Percentiles rank a stretch among this genome's conserved stretches.
Evolutionary conservation across 1,140 invertebrate species (phyloP).

Genomic region (Delia radicum): DNA sequence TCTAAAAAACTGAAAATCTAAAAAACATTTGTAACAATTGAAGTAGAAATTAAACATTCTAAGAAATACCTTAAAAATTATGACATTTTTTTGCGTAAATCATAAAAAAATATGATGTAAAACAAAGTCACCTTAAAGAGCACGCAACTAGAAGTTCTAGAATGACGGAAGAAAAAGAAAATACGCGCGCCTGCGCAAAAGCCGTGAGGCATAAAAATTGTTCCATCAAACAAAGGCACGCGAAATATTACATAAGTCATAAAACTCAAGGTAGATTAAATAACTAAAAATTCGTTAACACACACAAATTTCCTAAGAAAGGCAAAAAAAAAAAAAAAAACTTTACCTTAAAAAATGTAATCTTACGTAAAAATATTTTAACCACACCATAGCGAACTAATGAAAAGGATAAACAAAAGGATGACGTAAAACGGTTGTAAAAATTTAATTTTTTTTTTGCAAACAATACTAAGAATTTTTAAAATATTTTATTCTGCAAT

Average conservation of each 20-base stretch:
- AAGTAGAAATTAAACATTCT: background rate
- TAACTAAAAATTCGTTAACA: background rate
- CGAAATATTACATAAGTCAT: background rate
- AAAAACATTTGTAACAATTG: slow-evolving; percentile 18
- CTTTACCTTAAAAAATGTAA: background rate
- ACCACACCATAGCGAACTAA: slow-evolving; percentile 11
- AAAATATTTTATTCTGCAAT: background rate
- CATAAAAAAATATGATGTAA: slow-evolving; percentile 23
- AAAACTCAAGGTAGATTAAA: background rate
- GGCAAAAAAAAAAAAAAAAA: background rate
- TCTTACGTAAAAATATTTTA: background rate
- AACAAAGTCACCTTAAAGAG: slow-evolving; percentile 44
- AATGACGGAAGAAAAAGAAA: background rate
- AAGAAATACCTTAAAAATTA: background rate
- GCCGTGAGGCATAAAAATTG: background rate
- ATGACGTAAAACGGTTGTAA: slow-evolving; percentile 19
- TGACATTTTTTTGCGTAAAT: background rate
- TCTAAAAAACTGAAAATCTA: slow-evolving; percentile 27
- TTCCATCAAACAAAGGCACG: background rate
- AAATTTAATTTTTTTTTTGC: background rate
- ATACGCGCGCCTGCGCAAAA: slow-evolving; percentile 7
- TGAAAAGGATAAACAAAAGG: slow-evolving; percentile 22
- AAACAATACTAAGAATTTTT: background rate
- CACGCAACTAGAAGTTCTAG: slow-evolving; percentile 50
- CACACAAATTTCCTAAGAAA: background rate